These are phyloP conservation scores for Leptopilina drosophilae DNA, from an alignment of 2,888 invertebrate species.

Conservation along the genomic window DNA sequence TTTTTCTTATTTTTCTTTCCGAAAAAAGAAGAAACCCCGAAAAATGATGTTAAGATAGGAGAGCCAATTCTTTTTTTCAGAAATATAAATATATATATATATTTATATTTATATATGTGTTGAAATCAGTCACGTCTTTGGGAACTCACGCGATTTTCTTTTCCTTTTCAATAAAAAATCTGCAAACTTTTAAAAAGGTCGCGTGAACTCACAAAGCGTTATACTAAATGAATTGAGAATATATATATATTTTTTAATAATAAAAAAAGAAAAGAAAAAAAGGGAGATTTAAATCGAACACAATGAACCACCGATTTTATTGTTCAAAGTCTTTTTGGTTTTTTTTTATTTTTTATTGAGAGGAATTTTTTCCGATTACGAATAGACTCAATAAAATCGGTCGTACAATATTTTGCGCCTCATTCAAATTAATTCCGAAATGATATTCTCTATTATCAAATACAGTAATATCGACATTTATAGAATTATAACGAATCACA, in stretches of 20 bases:
- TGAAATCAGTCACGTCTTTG: slow-evolving; percentile 5
- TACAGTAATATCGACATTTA: not conserved
- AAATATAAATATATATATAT: not conserved
- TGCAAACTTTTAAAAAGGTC: slow-evolving; percentile 27
- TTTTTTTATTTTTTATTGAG: not conserved
- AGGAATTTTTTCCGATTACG: not conserved
- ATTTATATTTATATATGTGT: not conserved
- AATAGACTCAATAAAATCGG: slow-evolving; percentile 4
- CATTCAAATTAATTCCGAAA: slow-evolving; percentile 19
- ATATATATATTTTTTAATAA: slow-evolving; percentile 5
- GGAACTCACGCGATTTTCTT: slow-evolving; percentile 6
- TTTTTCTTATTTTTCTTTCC: slow-evolving; percentile 43
- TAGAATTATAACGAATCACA: not conserved
- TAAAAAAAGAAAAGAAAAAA: slow-evolving; percentile 11
- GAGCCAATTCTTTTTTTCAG: slow-evolving; percentile 45
- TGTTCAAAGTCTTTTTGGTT: not conserved
- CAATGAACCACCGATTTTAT: slow-evolving; percentile 14
- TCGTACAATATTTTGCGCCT: not conserved
- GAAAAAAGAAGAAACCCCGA: slow-evolving; percentile 57
- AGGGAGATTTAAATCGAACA: slow-evolving; percentile 22
- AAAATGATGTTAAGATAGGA: slow-evolving; percentile 48
- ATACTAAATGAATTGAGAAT: slow-evolving; percentile 19
- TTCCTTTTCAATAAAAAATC: slow-evolving; percentile 30
- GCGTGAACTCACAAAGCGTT: slow-evolving; percentile 25
- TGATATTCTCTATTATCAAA: not conserved